Evolutionary conservation across 1,140 invertebrate genomes (phyloP).

Genomic region (Forficula auricularia): DNA sequence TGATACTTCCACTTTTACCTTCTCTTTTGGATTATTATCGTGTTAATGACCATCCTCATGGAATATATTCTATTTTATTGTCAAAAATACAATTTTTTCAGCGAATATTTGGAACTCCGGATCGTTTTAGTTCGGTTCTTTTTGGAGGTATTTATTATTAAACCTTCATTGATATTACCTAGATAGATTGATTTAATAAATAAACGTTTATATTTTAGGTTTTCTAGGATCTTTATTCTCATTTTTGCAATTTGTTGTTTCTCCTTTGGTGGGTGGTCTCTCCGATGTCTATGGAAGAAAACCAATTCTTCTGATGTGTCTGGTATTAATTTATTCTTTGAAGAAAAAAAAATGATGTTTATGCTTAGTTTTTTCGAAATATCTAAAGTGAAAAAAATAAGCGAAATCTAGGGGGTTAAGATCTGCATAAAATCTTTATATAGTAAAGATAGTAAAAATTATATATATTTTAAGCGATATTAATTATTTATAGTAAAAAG

Average conservation of each 20-base stretch:
- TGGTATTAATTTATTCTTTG: no score
- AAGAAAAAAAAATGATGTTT: no score
- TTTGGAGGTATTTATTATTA: constrained; percentile 54
- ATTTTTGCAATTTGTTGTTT: constrained; percentile 86
- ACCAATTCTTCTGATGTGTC: constrained; percentile 62
- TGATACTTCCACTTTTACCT: constrained; percentile 82
- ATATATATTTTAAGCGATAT: no score
- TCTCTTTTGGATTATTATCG: constrained; percentile 77
- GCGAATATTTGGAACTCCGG: constrained; percentile 63
- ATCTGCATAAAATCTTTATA: no score
- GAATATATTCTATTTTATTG: constrained; percentile 48
- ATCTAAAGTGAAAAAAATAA: no score
- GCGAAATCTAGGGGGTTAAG: no score
- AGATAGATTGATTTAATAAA: neutral
- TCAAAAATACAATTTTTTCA: constrained; percentile 47
- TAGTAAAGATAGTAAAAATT: no score
- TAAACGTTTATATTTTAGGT: constrained; percentile 30
- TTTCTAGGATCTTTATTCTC: constrained; percentile 93
- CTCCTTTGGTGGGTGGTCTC: constrained; percentile 82
- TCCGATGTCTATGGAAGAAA: constrained; percentile 93
- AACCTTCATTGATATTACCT: neutral
- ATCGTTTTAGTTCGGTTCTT: constrained; percentile 73
- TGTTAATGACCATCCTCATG: constrained; percentile 47
- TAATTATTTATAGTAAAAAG: no score
- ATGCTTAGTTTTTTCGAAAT: no score